These are phyloP conservation scores for Fratercula arctica DNA, from an alignment of 2,797 vertebrate genomes.

Conservation along the genomic window DNA sequence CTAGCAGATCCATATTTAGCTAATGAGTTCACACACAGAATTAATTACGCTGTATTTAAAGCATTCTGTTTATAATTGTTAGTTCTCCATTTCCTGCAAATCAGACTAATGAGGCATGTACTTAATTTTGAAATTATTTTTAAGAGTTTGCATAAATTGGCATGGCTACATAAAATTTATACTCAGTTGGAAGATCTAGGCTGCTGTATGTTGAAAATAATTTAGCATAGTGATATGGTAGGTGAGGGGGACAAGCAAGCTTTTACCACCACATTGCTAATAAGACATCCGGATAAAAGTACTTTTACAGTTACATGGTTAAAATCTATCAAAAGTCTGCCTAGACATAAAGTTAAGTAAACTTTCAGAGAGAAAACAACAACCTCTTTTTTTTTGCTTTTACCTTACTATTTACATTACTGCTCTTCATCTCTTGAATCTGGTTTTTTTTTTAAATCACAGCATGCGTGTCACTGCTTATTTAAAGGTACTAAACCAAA, in stretches of 20 bases:
- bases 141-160: neutral
- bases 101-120: conserved; percentile 8
- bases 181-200: neutral
- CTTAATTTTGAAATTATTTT: neutral
- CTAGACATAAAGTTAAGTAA: neutral
- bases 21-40: conserved; percentile 1
- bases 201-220: neutral
- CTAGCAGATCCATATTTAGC: neutral
- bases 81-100: conserved; percentile 42
- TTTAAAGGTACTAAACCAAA: neutral
- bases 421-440: neutral
- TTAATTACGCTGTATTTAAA: conserved; percentile 50
- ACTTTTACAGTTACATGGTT: neutral
- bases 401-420: neutral
- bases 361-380: neutral
- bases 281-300: neutral
- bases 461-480: neutral
- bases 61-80: conserved; percentile 23
- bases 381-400: neutral
- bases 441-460: neutral
- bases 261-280: neutral
- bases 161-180: neutral
- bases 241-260: neutral
- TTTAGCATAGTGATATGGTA: neutral
- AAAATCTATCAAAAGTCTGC: neutral